Evolutionary conservation across 2,113 vertebrate genomes (phyloP).

Genomic region (Toxotes chatareus): DNA sequence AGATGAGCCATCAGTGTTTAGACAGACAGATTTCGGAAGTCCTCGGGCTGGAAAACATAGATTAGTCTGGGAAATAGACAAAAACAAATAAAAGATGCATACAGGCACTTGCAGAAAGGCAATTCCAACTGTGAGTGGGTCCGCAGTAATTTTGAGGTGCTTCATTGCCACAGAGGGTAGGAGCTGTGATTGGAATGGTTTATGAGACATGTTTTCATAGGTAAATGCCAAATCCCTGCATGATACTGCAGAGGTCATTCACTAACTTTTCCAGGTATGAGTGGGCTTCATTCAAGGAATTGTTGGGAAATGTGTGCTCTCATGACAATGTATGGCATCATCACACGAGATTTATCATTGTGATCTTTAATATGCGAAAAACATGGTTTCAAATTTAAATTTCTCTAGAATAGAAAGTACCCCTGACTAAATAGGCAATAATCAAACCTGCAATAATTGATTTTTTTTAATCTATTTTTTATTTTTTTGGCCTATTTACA

Average conservation of each 20-base stretch:
- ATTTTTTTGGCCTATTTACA: too few species aligned
- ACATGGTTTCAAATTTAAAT: too few species aligned
- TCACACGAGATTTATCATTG: neutral
- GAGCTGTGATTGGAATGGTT: constrained; percentile 50
- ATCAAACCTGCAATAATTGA: neutral
- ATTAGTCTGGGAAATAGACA: constrained; percentile 57
- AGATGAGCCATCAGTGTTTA: constrained; percentile 33
- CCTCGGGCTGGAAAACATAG: constrained; percentile 35
- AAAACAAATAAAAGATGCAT: constrained; percentile 49
- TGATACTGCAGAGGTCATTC: neutral
- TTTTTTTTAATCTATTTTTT: neutral
- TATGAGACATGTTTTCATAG: constrained; percentile 34
- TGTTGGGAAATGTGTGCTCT: neutral
- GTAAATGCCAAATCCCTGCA: constrained; percentile 20
- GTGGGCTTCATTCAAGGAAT: neutral
- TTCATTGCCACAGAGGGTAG: constrained; percentile 7
- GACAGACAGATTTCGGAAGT: constrained; percentile 36
- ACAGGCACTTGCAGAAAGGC: constrained; percentile 10
- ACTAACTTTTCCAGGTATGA: neutral
- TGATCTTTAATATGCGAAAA: neutral
- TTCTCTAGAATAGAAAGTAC: neutral
- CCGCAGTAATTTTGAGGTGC: constrained; percentile 29
- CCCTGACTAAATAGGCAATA: neutral
- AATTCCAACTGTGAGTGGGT: constrained; percentile 26
- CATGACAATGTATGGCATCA: neutral